A percentile compares a stretch with the other conserved stretches of the same genome.
These are phyloP conservation scores for Tuberolachnus salignus DNA, from an alignment of 2,888 invertebrate genomes.

Conservation along the genomic window DNA sequence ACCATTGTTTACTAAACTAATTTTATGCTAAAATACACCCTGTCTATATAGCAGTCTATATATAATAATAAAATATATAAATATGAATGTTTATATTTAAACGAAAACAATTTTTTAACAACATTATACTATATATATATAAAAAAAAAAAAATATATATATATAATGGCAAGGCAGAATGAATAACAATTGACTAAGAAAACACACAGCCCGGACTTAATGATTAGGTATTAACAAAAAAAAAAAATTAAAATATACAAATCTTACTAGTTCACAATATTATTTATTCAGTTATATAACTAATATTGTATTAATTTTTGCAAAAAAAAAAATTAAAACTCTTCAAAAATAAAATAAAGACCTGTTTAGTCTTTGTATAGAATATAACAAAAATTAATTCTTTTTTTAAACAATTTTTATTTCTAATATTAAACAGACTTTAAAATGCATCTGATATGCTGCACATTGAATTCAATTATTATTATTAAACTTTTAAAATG, in stretches of 20 bases:
- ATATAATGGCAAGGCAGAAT: conserved; percentile 55
- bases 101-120: conserved; percentile 42
- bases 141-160: conserved; percentile 23
- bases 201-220: conserved; percentile 56
- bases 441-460: background rate
- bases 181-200: conserved; percentile 56
- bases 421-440: background rate
- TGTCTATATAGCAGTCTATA: conserved; percentile 52
- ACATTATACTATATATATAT: background rate
- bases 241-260: conserved; percentile 41
- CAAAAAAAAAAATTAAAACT: conserved; percentile 19
- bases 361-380: conserved; percentile 19
- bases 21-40: conserved; percentile 50
- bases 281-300: background rate
- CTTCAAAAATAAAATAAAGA: conserved; percentile 30
- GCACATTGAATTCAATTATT: background rate
- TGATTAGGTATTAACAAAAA: conserved; percentile 53
- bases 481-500: conserved; percentile 17
- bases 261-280: conserved; percentile 16
- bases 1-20: conserved; percentile 55
- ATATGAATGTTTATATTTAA: conserved; percentile 25
- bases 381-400: background rate
- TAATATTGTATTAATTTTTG: background rate
- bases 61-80: conserved; percentile 41
- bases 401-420: conserved; percentile 7